These are phyloP conservation scores for Lutra lutra DNA, from an alignment of 2,797 vertebrate species.

Conservation along the genomic window DNA sequence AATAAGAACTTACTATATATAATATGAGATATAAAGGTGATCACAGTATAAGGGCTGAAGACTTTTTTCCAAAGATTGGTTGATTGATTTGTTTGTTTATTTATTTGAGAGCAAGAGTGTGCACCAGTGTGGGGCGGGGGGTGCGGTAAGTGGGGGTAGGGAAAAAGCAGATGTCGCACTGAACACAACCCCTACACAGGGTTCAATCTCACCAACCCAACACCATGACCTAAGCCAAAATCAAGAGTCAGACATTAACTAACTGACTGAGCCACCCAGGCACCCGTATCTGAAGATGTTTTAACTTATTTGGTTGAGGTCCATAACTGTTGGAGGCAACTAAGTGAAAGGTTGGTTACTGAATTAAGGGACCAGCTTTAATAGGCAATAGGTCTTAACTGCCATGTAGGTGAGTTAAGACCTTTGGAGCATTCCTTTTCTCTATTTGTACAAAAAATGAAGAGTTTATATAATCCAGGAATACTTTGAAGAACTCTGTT, in stretches of 20 bases:
- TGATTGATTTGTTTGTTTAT: not conserved
- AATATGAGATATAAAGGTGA: conserved; percentile 21
- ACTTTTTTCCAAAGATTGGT: not conserved
- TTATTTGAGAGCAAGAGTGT: not conserved
- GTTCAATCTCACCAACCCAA: not conserved
- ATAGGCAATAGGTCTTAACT: not conserved
- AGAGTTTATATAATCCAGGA: not conserved
- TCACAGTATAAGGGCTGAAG: not conserved
- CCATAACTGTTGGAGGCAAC: not conserved
- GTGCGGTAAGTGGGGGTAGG: not conserved
- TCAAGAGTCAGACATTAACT: not conserved
- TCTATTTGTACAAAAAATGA: not conserved
- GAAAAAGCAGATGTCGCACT: not conserved
- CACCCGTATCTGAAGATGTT: not conserved
- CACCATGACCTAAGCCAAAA: not conserved
- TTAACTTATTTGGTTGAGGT: not conserved
- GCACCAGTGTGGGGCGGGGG: not conserved
- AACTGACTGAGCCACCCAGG: not conserved
- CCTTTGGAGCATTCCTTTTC: not conserved
- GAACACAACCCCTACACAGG: not conserved
- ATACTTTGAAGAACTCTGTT: not conserved
- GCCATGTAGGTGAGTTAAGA: not conserved
- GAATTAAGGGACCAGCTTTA: not conserved
- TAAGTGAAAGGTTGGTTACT: not conserved
- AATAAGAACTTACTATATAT: not conserved